phyloP scores from a whole-genome alignment of 1,140 invertebrate species.

The Aphaenogaster rudis region DNA sequence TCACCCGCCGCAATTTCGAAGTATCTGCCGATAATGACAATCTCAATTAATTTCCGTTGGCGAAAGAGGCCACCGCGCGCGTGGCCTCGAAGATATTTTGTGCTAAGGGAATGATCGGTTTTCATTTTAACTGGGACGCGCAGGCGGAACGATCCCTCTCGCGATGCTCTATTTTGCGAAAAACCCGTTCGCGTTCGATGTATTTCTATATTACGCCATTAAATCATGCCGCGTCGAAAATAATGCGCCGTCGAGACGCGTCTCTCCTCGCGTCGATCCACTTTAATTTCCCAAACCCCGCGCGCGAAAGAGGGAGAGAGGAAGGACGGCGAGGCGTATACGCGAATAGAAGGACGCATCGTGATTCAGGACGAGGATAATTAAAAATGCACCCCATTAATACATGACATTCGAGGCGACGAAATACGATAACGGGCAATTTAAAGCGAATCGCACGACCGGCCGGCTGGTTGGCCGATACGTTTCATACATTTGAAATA shows the following conservation, averaged over 20 bases:
- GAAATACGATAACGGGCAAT: conserved; percentile 58
- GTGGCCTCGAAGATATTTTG: conserved; percentile 30
- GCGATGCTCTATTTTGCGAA: conserved; percentile 30
- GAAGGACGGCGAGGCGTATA: too few species aligned
- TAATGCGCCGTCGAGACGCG: conserved; percentile 30
- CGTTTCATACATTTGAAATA: conserved; percentile 59
- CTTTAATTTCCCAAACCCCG: conserved; percentile 31
- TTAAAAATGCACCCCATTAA: conserved; percentile 61
- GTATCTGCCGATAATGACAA: conserved; percentile 49
- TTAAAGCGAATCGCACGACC: conserved; percentile 45
- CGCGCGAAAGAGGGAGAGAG: neutral
- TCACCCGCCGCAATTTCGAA: neutral
- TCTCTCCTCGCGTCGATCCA: conserved; percentile 21
- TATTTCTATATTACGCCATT: conserved; percentile 56
- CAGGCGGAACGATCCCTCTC: neutral
- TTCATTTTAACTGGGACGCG: conserved; percentile 45
- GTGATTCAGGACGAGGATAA: conserved; percentile 1
- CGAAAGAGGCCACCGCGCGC: conserved; percentile 32
- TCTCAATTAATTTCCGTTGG: conserved; percentile 56
- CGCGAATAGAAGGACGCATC: neutral
- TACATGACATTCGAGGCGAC: conserved; percentile 37
- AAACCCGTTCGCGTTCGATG: neutral
- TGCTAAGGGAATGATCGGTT: conserved; percentile 38
- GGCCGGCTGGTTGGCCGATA: conserved; percentile 6
- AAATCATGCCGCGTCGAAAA: conserved; percentile 49